Conservation (phyloP, 2,888 invertebrate species). For the Teleogryllus oceanicus region DNA sequence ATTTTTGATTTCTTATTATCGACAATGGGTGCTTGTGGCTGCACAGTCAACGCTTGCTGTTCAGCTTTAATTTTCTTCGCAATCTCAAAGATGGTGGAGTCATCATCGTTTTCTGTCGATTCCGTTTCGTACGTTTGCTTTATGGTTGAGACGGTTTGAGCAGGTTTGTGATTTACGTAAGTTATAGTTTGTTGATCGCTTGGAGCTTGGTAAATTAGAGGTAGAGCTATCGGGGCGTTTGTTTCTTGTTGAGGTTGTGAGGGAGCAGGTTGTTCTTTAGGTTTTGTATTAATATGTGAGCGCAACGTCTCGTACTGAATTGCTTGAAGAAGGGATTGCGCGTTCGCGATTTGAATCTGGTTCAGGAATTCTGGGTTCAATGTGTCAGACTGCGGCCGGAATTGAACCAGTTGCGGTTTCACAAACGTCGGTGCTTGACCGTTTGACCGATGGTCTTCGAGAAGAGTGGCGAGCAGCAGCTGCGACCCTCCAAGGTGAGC, state of each 20-base stretch:
- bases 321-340: background rate
- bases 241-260: background rate
- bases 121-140: background rate
- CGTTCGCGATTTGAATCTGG: conserved; percentile 5
- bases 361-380: background rate
- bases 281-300: background rate
- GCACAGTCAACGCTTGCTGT: background rate
- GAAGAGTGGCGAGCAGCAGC: background rate
- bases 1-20: background rate
- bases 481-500: background rate
- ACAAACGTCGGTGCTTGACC: background rate
- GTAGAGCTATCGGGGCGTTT: background rate
- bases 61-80: background rate
- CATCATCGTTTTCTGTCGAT: background rate
- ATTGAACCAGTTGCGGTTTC: background rate
- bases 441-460: background rate
- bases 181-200: background rate
- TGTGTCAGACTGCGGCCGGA: background rate
- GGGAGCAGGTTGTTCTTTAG: background rate
- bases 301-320: background rate
- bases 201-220: background rate
- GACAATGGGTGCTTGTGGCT: background rate
- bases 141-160: too few species aligned
- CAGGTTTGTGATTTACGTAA: too few species aligned
- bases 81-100: background rate